phyloP scores from a whole-genome alignment of 2,113 vertebrate genomes.

The Myrmecobius fasciatus region DNA sequence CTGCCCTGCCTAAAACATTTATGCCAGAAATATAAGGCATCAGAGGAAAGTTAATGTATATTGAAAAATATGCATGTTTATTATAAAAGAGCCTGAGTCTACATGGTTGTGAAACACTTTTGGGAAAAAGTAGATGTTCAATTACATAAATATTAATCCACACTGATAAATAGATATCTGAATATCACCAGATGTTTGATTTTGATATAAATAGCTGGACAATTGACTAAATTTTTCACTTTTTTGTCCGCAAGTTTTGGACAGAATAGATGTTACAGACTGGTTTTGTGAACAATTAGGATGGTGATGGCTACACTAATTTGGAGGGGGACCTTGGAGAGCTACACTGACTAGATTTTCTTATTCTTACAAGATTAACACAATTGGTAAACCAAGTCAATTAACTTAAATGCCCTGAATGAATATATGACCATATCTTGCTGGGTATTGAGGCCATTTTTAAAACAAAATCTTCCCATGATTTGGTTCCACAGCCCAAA shows the following conservation, averaged over 20 bases:
- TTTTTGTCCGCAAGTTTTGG: slow-evolving; percentile 16
- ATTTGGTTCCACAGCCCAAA: neutral
- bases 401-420: neutral
- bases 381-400: neutral
- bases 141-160: neutral
- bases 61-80: neutral
- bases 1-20: neutral
- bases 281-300: neutral
- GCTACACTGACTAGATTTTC: neutral
- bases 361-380: neutral
- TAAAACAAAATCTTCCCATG: neutral
- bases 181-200: neutral
- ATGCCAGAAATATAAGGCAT: neutral
- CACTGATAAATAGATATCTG: neutral
- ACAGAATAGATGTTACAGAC: neutral
- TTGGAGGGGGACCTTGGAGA: neutral
- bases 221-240: neutral
- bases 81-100: neutral
- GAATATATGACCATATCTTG: neutral
- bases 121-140: neutral
- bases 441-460: neutral
- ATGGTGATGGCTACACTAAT: neutral
- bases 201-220: neutral
- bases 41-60: neutral
- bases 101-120: neutral